Percentiles rank a stretch among this genome's conserved stretches.
These are phyloP conservation scores for Ochlodes sylvanus DNA, from an alignment of 2,888 invertebrate genomes.

Conservation along the genomic window DNA sequence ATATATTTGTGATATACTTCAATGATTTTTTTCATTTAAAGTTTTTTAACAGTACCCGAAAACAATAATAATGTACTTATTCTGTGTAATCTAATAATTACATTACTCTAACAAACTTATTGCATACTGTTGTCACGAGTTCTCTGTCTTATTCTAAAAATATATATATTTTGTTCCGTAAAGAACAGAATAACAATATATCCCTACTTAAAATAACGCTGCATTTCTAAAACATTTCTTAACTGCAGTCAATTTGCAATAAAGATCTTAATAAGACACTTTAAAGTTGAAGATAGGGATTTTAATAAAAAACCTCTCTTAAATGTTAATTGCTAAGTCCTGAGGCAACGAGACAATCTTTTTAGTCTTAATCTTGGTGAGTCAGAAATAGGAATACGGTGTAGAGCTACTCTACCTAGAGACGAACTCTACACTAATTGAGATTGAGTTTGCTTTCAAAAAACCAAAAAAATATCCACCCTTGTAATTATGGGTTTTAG, in stretches of 20 bases:
- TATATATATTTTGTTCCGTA: too few species aligned
- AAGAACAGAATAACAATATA: neutral
- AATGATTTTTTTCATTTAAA: too few species aligned
- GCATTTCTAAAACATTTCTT: slow-evolving; percentile 22
- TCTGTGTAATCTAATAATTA: too few species aligned
- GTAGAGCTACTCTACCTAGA: neutral
- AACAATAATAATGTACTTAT: too few species aligned
- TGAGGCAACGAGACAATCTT: slow-evolving; percentile 32
- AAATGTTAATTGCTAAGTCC: slow-evolving; percentile 36
- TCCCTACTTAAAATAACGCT: slow-evolving; percentile 2
- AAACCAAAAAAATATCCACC: neutral
- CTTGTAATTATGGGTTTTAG: too few species aligned
- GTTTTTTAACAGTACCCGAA: too few species aligned
- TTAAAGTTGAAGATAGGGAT: slow-evolving; percentile 24
- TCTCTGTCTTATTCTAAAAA: too few species aligned
- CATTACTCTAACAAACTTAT: too few species aligned
- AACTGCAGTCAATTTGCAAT: slow-evolving; percentile 37
- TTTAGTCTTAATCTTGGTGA: slow-evolving; percentile 26
- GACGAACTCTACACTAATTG: neutral
- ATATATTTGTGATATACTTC: too few species aligned
- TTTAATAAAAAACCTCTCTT: slow-evolving; percentile 34
- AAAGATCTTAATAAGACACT: slow-evolving; percentile 37
- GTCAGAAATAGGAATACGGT: slow-evolving; percentile 7
- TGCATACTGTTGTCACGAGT: too few species aligned
- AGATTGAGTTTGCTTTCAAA: neutral